Conservation (phyloP, 2,113 vertebrate genomes). For the rabbit (Oryctolagus cuniculus) region mOryCun1.1 NC_091435.1:130929001-130929500, state of each 20-base stretch:
- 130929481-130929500: too few relatives aligned
- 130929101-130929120: constrained; percentile 29
- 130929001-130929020: constrained; percentile 1
- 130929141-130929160: not conserved
- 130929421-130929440: too few relatives aligned
- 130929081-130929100: constrained; percentile 30
- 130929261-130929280: constrained; percentile 42
- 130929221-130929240: constrained; percentile 22
- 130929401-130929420: too few relatives aligned
- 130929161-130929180: constrained; percentile 7
- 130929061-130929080: constrained; percentile 23
- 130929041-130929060: constrained; percentile 27
- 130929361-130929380: too few relatives aligned
- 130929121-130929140: constrained; percentile 20
- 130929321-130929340: constrained; percentile 43
- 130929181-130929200: constrained; percentile 27
- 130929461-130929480: too few relatives aligned
- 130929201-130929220: constrained; percentile 42
- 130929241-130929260: constrained; percentile 15
- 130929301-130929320: constrained; percentile 41
- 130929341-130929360: too few relatives aligned
- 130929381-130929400: too few relatives aligned
- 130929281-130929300: constrained; percentile 52
- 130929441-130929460: too few relatives aligned
- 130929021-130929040: constrained; percentile 34